Evolutionary conservation across 1,140 invertebrate species (phyloP).

Genomic region (Drosophila micromelanica): DNA sequence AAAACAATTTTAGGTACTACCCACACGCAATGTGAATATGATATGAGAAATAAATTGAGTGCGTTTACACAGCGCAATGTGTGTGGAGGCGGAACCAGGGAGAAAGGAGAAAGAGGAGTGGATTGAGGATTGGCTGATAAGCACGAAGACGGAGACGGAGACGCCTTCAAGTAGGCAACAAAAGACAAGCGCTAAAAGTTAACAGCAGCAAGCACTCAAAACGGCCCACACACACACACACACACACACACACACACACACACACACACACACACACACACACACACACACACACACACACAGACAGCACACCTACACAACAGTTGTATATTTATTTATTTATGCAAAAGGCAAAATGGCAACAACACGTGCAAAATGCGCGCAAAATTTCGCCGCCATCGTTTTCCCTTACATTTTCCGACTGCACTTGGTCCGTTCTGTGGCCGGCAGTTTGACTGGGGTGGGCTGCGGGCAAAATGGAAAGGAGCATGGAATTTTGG

Average conservation of each 20-base stretch:
- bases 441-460: neutral
- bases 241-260: constrained; percentile 7
- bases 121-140: neutral
- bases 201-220: constrained; percentile 52
- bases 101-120: neutral
- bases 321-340: constrained; percentile 69
- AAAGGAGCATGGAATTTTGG: constrained; percentile 1
- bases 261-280: constrained; percentile 8
- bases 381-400: constrained; percentile 50
- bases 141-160: constrained; percentile 24
- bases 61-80: constrained; percentile 36
- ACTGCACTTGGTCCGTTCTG: constrained; percentile 18
- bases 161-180: constrained; percentile 61
- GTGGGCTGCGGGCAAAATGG: neutral
- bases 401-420: constrained; percentile 18
- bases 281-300: constrained; percentile 17
- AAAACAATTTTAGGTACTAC: constrained; percentile 60
- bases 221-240: constrained; percentile 13
- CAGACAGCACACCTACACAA: constrained; percentile 9
- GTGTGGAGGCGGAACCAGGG: constrained; percentile 22
- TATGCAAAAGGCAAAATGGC: constrained; percentile 60
- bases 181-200: constrained; percentile 59
- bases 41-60: constrained; percentile 68
- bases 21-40: constrained; percentile 68
- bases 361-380: constrained; percentile 60